A percentile compares a stretch with the other conserved stretches of the same genome.
These are phyloP conservation scores for Lomographa bimaculata DNA, from an alignment of 2,888 invertebrate genomes.

Conservation along the genomic window DNA sequence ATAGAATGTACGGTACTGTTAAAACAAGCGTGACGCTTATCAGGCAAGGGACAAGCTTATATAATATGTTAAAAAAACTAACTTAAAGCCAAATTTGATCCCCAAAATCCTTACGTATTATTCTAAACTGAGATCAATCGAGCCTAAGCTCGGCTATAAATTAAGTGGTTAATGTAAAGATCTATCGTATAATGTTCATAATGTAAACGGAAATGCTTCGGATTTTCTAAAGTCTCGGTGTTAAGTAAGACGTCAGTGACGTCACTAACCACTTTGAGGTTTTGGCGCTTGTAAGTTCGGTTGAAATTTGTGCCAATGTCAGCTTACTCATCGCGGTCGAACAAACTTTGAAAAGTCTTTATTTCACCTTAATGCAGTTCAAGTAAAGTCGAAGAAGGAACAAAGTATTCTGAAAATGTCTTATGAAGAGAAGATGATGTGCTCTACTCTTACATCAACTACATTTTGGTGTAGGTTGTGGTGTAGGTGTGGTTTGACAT, in stretches of 20 bases:
- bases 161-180: too few species aligned
- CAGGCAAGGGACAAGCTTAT: too few species aligned
- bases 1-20: too few species aligned
- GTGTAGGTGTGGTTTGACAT: too few species aligned
- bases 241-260: conserved; percentile 17
- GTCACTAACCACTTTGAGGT: conserved; percentile 13
- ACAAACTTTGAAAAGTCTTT: conserved; percentile 15
- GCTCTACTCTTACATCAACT: too few species aligned
- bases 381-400: conserved; percentile 26
- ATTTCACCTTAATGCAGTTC: conserved; percentile 26
- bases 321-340: conserved; percentile 24
- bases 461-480: too few species aligned
- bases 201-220: too few species aligned
- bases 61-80: too few species aligned
- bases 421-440: too few species aligned
- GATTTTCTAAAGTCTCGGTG: too few species aligned
- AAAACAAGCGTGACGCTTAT: too few species aligned
- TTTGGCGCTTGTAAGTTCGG: conserved; percentile 21
- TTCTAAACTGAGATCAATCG: conserved; percentile 13
- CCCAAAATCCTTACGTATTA: conserved; percentile 6
- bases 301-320: conserved; percentile 25
- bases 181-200: conserved; percentile 6
- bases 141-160: conserved; percentile 12
- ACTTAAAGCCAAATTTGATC: conserved; percentile 3
- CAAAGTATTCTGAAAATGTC: too few species aligned